Conservation (phyloP, 2,113 vertebrate species). For the Motacilla alba region DNA sequence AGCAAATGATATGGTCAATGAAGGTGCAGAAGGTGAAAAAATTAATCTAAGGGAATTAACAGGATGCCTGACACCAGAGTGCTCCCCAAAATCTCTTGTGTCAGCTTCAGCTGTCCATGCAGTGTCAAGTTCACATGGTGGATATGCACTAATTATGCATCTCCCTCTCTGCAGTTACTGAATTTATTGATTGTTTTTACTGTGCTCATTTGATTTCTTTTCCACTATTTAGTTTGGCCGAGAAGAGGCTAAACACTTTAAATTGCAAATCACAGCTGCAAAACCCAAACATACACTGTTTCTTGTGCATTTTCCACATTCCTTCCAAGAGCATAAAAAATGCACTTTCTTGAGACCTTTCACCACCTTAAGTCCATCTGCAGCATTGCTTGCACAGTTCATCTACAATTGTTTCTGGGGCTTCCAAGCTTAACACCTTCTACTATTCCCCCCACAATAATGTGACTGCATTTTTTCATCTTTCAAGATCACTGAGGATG, state of each 20-base stretch:
- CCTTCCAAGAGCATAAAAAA: neutral
- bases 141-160: neutral
- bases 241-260: neutral
- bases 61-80: neutral
- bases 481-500: neutral
- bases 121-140: neutral
- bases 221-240: neutral
- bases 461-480: neutral
- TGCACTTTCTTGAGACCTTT: neutral
- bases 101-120: neutral
- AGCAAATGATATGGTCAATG: conserved; percentile 22
- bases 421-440: neutral
- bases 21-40: conserved; percentile 16
- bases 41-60: conserved; percentile 9
- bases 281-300: neutral
- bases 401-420: neutral
- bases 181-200: conserved; percentile 13
- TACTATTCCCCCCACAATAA: neutral
- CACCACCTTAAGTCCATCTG: neutral
- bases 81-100: neutral
- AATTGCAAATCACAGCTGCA: neutral
- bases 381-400: neutral
- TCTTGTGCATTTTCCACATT: neutral
- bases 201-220: neutral
- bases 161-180: neutral